Percentiles rank a stretch among this genome's conserved stretches.
Conservation (phyloP, 2,797 vertebrate genomes). For the Hypotaenidia okinawae region DNA sequence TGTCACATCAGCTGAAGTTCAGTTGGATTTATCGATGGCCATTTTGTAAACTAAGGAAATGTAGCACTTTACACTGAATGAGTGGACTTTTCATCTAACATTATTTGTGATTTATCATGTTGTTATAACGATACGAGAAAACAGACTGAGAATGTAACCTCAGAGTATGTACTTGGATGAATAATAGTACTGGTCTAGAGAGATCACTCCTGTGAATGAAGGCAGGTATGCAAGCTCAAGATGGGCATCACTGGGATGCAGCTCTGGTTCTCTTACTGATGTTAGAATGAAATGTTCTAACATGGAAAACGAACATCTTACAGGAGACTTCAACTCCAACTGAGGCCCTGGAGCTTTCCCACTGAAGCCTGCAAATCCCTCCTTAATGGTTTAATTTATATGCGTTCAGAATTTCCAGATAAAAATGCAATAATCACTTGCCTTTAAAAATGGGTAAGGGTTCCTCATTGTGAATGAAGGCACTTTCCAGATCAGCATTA, state of each 20-base stretch:
- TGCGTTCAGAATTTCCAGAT: conserved; percentile 37
- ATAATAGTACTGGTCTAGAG: not conserved
- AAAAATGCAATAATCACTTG: conserved; percentile 24
- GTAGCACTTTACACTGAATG: conserved; percentile 70
- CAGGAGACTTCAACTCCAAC: not conserved
- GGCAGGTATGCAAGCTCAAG: not conserved
- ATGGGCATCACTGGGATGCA: not conserved
- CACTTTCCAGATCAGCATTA: conserved; percentile 33
- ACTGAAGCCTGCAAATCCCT: not conserved
- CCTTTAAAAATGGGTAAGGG: conserved; percentile 15
- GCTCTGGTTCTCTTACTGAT: not conserved
- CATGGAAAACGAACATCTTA: conserved; percentile 9
- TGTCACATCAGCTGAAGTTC: conserved; percentile 37
- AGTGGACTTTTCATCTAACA: conserved; percentile 54
- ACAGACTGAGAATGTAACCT: not conserved
- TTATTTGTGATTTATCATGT: conserved; percentile 8
- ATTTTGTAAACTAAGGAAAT: conserved; percentile 45
- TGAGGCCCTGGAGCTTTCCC: not conserved
- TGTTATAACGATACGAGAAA: not conserved
- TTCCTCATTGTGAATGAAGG: conserved; percentile 37
- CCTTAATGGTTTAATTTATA: conserved; percentile 45
- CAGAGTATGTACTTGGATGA: not conserved
- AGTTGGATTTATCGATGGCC: conserved; percentile 3
- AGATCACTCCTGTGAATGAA: not conserved
- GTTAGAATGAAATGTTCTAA: conserved; percentile 50